Base-by-base conservation (phyloP, 2,888 invertebrate genomes). In the Pyrrhosoma nymphula region DNA sequence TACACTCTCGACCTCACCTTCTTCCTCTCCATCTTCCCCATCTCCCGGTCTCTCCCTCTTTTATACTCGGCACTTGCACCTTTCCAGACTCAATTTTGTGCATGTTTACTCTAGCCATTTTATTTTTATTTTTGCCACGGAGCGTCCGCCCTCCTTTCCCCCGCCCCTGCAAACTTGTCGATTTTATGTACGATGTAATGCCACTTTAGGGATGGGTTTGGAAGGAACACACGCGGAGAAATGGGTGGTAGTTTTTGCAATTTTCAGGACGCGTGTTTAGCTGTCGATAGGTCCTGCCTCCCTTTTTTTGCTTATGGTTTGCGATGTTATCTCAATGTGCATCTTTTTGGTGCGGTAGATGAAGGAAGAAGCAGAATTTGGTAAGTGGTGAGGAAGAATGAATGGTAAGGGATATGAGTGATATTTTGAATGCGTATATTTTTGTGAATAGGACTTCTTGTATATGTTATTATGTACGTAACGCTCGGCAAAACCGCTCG, bases 221-320 rank as follows among this genome's bases (percentile, higher is more conserved):
- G 82, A 82, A 82, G 35, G 82, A 35, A 10, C 82, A 16, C 30
- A 35, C 35, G 18, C 30, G 20, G 16, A 69, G 26, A 35, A 82
- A 82, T 82, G 93, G 69, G 26, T 93, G 60, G 39, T 93, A 69
- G 56, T 60, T 35, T n/a, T 75, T 39, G 75, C 23, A 60, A 47
- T 75, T 93, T 93, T 69, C 3, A 63, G 47, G 60, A 47, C 39
- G 93, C 93, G 69, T 75, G 93, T 75, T 93, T 69, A 47, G 93
- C 69, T 39, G 93, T 39, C 56, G 93, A 93, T 93, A 93, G 69
- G 75, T 47, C 69, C 56, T 82, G 89, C 89, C n/a, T n/a, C n/a
- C 56, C 89, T 55, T 89, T 60, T 89, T 60, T 60, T 56, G 47
- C 55, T 26, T n/a, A 89, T 55, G 55, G 56, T 89, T 23, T 55